Conservation (phyloP, 2,888 invertebrate species). For the Tubulanus polymorphus region DNA sequence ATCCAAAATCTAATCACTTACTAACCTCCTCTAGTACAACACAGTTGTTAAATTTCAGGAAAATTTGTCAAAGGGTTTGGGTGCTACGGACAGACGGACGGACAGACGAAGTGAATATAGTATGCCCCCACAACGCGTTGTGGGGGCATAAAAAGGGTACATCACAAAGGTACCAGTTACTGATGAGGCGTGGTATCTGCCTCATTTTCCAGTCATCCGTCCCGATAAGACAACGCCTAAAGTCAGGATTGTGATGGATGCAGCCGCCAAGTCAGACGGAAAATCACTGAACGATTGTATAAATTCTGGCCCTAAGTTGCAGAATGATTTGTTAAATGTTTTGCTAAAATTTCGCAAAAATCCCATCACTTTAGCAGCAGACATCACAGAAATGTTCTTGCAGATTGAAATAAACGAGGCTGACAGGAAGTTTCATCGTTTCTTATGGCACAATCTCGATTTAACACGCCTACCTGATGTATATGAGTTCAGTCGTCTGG, state of each 20-base stretch:
- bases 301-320: conserved; percentile 11
- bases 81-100: no score
- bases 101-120: no score
- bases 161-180: no score
- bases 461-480: conserved; percentile 1
- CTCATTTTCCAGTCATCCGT: not conserved
- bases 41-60: no score
- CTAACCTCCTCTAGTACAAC: no score
- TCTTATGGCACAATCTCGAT: conserved; percentile 13
- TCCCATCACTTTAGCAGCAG: conserved; percentile 4
- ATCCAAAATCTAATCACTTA: no score
- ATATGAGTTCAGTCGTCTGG: conserved; percentile 11
- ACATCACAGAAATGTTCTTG: conserved; percentile 15
- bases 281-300: conserved; percentile 9
- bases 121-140: no score
- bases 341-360: conserved; percentile 6
- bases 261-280: conserved; percentile 4
- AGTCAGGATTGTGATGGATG: conserved; percentile 1
- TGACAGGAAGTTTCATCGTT: conserved; percentile 10
- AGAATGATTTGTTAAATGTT: conserved; percentile 8
- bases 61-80: no score
- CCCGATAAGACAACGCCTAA: not conserved
- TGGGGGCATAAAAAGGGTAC: no score
- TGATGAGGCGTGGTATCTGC: not conserved
- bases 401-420: conserved; percentile 3